Evolutionary conservation across 2,113 vertebrate genomes (phyloP), one percentile per base, ranked within the genome.

Genomic region (Oreochromis niloticus): DNA sequence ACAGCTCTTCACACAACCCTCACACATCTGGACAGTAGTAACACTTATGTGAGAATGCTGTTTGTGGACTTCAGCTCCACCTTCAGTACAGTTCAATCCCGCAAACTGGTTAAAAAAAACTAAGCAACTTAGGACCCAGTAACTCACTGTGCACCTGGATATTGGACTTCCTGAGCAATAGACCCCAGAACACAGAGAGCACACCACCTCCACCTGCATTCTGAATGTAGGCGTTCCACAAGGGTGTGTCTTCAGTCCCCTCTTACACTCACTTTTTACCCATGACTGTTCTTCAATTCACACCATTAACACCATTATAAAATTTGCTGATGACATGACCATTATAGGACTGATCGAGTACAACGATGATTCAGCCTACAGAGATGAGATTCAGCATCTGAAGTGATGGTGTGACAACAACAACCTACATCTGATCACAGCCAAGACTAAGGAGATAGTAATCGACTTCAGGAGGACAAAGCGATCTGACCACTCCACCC

Each of bases 231-330:
- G 57, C 1, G 57, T 32, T 61, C 57, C 57, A 61, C 57, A 0
- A 27, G 57, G 8, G 0, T 0, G 57, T 32, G 27, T 61, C 57
- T 14, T 61, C 27, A 61, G 57, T 9, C 57, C 57, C 27, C 14
- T 61, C 27, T 32, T 61, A 61, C 1, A 32, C 27, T 61, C 27
- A 9, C 13, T 30, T 0, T 0, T 32, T 61, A 61, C 32, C 57
- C 57, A 61, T 2, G 14, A 32, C 27, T 59, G 27, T 32, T 59
- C 27, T 59, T 61, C 27, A 61, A 4, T 4, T 0, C 57, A 61
- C 2, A 32, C 14, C 8, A 59, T 17, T 32, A 17, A 32, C 27
- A 17, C 27, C 3, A 59, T 32, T 59, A 2, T 32, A 59, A 59
- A 59, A 59, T 59, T 59, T 59, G 14, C 57, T 59, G 57, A 59